Base-by-base conservation (phyloP, 2,888 invertebrate species). In the Trachelus iudaicus region DNA sequence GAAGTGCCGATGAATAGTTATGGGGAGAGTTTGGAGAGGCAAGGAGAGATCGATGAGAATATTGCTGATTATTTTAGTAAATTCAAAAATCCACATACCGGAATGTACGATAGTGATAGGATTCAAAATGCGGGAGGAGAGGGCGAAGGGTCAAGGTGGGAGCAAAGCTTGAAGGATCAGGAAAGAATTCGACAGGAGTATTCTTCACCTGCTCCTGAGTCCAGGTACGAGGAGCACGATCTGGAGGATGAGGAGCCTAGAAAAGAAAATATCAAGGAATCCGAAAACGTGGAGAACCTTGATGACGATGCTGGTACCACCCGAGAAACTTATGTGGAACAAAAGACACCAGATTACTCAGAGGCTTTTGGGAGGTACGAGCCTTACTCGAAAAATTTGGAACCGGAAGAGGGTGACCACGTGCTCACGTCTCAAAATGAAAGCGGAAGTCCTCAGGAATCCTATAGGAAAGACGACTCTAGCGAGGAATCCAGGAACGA, bases 1-100 rank as follows among this genome's bases (percentile, higher is more conserved):
- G 86, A 84, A 12, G 83, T 82, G 35, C 77, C 90, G 1, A 88
- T 88, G 3, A 88, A 91, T 37, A 91, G 91, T 77, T 91, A 91
- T 34, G 91, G 91, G 0, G 85, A 90, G 13, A 86, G 86, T 11
- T 73, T 91, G 71, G 87, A 89, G n/a, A 85, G 85, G 80, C 83
- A 81, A 23, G 88, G 88, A 1, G 79, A 86, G 69, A 78, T 86
- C 0, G 89, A 90, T 77, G 88, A 88, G 0, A 87, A 87, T n/a
- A 81, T 91, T 1, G 87, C 89, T 6, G 86, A 86, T 75, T 89
- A 89, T 77, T 87, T 87, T 73, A 82, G 83, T 1, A 85, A 85
- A 81, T 89, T 87, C 76, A 87, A 86, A 68, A 81, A 88, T 69
- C 86, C 89, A 3, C 69, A 84, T 1, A 86, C 84, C 1, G 83